Evolutionary conservation across 2,797 vertebrate species (phyloP), one percentile per base, ranked within the genome.

Genomic region (Lacerta agilis): DNA sequence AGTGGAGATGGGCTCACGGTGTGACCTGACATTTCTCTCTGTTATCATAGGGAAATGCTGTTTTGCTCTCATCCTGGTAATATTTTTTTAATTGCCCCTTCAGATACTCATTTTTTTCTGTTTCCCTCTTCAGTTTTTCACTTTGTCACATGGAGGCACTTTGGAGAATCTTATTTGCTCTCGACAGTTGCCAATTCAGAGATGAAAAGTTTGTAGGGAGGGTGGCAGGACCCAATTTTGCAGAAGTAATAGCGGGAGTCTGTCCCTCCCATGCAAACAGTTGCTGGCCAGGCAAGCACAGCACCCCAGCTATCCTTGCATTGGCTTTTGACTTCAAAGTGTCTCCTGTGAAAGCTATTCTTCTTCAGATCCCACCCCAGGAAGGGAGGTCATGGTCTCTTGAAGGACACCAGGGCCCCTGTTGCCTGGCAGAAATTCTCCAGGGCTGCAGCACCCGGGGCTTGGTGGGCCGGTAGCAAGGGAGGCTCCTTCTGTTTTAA

Each of bases 341-440:
- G 49, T 58, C 66, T 2, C 43, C 78, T 10, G 4, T 45, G 3
- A 2, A 23, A 6, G 29, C 3, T 0, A 15, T n/a, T 9, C 15
- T 49, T 9, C 61, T 55, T 10, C 2, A n/a, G 0, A 7, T 9
- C 73, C 36, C 10, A 7, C 6, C 66, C 38, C 18, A 8, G 0
- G 0, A 11, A 81, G 18, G 82, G 61, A 36, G 67, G 71, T 87
- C 80, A 43, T 86, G 81, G 33, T 33, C 33, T 33, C 33, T 33
- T 33, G 33, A 33, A 33, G 8, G 0, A 1, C 72, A 89, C 43
- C 81, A 91, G 84, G 90, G 95, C 94, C 94, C 95, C 58, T 29
- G 80, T 90, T 87, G 80, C 55, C 66, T 45, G 66, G 27, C 49
- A 0, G 49, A 55, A n/a, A 75, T 29, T 78, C 72, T 8, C 18